Percentiles rank a stretch among this genome's conserved stretches.
These are phyloP conservation scores for Artemia franciscana DNA, from an alignment of 1,140 invertebrate genomes.

Conservation along the genomic window DNA sequence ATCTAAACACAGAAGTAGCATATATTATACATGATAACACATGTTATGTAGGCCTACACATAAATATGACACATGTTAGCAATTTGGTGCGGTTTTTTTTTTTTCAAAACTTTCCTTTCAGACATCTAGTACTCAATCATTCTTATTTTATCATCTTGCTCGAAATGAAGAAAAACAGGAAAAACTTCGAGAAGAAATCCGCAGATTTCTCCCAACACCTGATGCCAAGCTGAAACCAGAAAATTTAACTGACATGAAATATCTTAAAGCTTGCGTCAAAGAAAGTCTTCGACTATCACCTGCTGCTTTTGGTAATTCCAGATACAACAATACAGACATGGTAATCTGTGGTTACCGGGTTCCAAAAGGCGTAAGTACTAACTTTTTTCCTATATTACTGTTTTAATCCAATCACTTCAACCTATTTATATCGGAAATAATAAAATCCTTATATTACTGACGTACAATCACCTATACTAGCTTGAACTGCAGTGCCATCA, in stretches of 20 bases:
- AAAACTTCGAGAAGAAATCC: slow-evolving; percentile 17
- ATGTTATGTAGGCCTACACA: too few relatives aligned
- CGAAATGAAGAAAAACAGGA: slow-evolving; percentile 26
- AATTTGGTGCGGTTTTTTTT: too few relatives aligned
- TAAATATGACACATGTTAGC: too few relatives aligned
- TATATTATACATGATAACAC: too few relatives aligned
- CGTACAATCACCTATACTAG: too few relatives aligned
- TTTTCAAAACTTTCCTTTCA: slow-evolving; percentile 22
- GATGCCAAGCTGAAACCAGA: slow-evolving; percentile 7
- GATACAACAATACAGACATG: slow-evolving; percentile 16
- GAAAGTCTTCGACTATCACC: slow-evolving; percentile 29
- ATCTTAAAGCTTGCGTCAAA: slow-evolving; percentile 37
- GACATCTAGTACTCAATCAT: slow-evolving; percentile 29
- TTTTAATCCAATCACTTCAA: too few relatives aligned
- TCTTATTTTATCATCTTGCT: slow-evolving; percentile 35
- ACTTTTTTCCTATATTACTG: too few relatives aligned
- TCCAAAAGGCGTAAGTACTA: slow-evolving; percentile 31
- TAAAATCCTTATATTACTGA: too few relatives aligned
- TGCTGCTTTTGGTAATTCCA: slow-evolving; percentile 15
- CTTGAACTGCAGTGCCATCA: too few relatives aligned
- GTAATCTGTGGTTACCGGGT: slow-evolving; percentile 18
- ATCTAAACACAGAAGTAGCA: too few relatives aligned
- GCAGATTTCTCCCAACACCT: slow-evolving; percentile 1
- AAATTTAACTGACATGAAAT: slow-evolving; percentile 18
- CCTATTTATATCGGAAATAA: too few relatives aligned